Percentiles rank a stretch among this genome's conserved stretches.
Conservation (phyloP, 2,797 vertebrate species). For the Epinephelus coioides region DNA sequence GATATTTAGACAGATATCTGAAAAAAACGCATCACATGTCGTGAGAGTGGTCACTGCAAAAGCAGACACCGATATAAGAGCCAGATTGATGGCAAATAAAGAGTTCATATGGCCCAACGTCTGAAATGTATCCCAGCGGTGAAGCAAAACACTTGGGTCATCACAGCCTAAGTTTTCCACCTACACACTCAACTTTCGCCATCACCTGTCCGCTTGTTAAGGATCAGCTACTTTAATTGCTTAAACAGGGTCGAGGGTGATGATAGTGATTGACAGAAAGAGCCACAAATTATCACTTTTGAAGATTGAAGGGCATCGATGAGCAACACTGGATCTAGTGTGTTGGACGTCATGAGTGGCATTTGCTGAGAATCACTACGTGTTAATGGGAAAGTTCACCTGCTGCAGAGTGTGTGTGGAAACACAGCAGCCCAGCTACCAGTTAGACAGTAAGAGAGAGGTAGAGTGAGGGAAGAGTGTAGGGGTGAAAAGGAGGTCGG, state of each 20-base stretch:
- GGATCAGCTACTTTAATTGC: conserved; percentile 39
- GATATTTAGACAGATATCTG: conserved; percentile 56
- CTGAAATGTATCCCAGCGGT: conserved; percentile 52
- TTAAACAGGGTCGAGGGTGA: conserved; percentile 29
- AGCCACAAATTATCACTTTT: conserved; percentile 47
- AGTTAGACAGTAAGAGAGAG: not conserved
- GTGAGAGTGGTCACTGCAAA: conserved; percentile 36
- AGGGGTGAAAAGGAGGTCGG: conserved; percentile 40
- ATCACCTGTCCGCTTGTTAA: conserved; percentile 13
- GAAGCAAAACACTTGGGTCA: conserved; percentile 38
- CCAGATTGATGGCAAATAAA: conserved; percentile 65
- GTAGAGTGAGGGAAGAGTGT: conserved; percentile 2
- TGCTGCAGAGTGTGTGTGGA: not conserved
- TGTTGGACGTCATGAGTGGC: not conserved
- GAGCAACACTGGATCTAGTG: conserved; percentile 18
- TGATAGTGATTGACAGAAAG: not conserved
- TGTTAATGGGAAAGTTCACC: conserved; percentile 4
- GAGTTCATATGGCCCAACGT: conserved; percentile 34
- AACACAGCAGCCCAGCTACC: conserved; percentile 10
- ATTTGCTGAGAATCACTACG: conserved; percentile 2
- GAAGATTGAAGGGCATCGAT: conserved; percentile 10
- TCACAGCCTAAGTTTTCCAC: conserved; percentile 18
- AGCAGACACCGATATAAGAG: conserved; percentile 54
- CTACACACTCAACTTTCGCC: not conserved
- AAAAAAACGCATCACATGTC: conserved; percentile 38